A percentile compares a stretch with the other conserved stretches of the same genome.
These are phyloP conservation scores for Lerema accius DNA, from an alignment of 1,140 invertebrate species.

Conservation along the genomic window DNA sequence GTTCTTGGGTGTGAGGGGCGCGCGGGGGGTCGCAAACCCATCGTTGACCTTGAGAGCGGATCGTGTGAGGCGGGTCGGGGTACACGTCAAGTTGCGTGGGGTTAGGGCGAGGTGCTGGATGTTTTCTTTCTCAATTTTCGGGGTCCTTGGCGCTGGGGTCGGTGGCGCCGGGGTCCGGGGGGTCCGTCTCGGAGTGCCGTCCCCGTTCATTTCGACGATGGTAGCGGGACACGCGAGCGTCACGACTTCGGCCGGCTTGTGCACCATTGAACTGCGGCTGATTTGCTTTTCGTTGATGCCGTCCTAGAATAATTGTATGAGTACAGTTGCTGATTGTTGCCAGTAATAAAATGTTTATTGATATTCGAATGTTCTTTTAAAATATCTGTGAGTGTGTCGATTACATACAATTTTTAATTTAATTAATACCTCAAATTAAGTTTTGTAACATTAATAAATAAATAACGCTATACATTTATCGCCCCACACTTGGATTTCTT, in stretches of 20 bases:
- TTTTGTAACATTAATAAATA: too few species aligned
- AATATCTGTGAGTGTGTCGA: too few species aligned
- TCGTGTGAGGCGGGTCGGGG: slow-evolving; percentile 63
- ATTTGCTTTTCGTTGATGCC: slow-evolving; percentile 65
- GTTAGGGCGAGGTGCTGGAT: slow-evolving; percentile 52
- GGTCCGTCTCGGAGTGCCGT: slow-evolving; percentile 58
- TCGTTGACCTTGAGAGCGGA: slow-evolving; percentile 65
- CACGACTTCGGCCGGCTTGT: slow-evolving; percentile 39
- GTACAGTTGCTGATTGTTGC: too few species aligned
- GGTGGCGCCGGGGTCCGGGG: slow-evolving; percentile 38
- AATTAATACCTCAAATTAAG: too few species aligned
- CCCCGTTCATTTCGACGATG: slow-evolving; percentile 43
- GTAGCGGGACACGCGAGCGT: too few species aligned
- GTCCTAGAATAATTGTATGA: slow-evolving; percentile 51
- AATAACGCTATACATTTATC: too few species aligned
- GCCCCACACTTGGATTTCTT: too few species aligned
- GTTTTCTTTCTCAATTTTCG: slow-evolving; percentile 69
- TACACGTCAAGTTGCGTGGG: slow-evolving; percentile 53
- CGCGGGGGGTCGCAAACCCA: slow-evolving; percentile 66
- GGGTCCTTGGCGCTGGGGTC: too few species aligned
- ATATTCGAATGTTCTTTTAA: too few species aligned
- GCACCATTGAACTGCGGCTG: slow-evolving; percentile 69
- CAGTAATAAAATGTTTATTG: slow-evolving; percentile 7
- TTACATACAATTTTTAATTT: too few species aligned
- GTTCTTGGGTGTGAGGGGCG: slow-evolving; percentile 61